Base-by-base conservation (phyloP, 2,797 vertebrate species). In the Pangasius mekongensis region DNA sequence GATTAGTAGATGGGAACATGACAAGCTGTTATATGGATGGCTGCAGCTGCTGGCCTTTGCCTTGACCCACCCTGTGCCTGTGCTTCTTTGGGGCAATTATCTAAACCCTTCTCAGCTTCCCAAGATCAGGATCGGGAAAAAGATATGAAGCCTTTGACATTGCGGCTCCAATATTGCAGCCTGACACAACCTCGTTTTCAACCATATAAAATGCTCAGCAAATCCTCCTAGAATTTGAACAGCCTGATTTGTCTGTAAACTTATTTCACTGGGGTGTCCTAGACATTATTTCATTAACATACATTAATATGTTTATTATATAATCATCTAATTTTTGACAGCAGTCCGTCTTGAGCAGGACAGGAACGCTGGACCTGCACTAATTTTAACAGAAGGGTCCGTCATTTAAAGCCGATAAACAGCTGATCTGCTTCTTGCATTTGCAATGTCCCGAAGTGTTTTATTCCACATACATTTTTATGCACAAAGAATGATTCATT, bases 161-260 rank as follows among this genome's bases (percentile, higher is more conserved):
- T 66, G 54, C 24, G 11, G 54, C 60, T 81, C 86, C 3, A 3
- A 18, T 13, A 10, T 33, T 13, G 27, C 52, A 39, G 36, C 30
- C 66, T 39, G 62, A 30, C 30, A 13, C 22, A 43, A 52, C 52
- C 60, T 67, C 39, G 24, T 83, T 49, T 71, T 87, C 33, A 83
- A 60, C 30, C 58, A 24, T 49, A 33, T 52, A 67, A 77, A 77
- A 54, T 11, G 11, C 84, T 85, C 60, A 8, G 30, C 3, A 62
- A 77, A 60, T 77, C n/a, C 87, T 83, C 91, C 67, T 43, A 43
- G 91, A 92, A 90, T 88, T 87, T 69, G 49, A 78, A 85, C 54
- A 62, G 80, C 24, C 20, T 56, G 5, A 66, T 85, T 84, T 66
- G 20, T 82, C 49, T 39, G 27, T 67, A 78, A 83, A 66, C 24